Evolutionary conservation across 2,888 invertebrate species (phyloP).

Genomic region (Phengaris alcon): DNA sequence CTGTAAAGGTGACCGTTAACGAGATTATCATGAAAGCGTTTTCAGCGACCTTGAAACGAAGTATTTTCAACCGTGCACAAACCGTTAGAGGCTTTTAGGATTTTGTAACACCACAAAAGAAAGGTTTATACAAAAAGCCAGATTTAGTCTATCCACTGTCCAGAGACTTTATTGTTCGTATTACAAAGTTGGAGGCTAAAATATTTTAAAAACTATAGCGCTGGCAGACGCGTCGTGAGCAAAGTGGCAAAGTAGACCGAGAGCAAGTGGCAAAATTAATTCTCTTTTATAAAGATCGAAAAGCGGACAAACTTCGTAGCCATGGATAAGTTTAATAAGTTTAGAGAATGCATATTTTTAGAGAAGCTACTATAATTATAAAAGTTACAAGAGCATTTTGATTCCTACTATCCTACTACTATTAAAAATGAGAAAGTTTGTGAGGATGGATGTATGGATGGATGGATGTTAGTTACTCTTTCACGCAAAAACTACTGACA

Average conservation of each 20-base stretch:
- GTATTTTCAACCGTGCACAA: slow-evolving; percentile 9
- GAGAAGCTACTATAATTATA: slow-evolving; percentile 13
- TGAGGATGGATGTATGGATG: too few species aligned
- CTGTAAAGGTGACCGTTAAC: slow-evolving; percentile 9
- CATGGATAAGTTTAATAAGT: slow-evolving; percentile 11
- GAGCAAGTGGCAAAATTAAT: slow-evolving; percentile 24
- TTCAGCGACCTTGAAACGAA: not conserved
- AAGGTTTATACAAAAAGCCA: slow-evolving; percentile 1
- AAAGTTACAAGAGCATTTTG: not conserved
- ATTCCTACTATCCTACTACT: too few species aligned
- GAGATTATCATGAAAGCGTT: slow-evolving; percentile 14
- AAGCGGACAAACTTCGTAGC: slow-evolving; percentile 22
- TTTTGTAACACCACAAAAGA: slow-evolving; percentile 15
- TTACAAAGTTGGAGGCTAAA: slow-evolving; percentile 8
- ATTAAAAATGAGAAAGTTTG: too few species aligned
- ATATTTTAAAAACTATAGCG: slow-evolving; percentile 19
- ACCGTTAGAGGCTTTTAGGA: slow-evolving; percentile 20
- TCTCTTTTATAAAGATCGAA: slow-evolving; percentile 17
- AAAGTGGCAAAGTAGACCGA: slow-evolving; percentile 3
- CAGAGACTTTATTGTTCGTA: slow-evolving; percentile 3
- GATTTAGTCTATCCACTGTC: slow-evolving; percentile 8
- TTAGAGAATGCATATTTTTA: slow-evolving; percentile 3
- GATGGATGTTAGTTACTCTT: too few species aligned
- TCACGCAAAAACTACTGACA: too few species aligned
- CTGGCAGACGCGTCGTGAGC: not conserved